phyloP scores from a whole-genome alignment of 2,888 invertebrate genomes.

The Eueremaeus valkanovi region DNA sequence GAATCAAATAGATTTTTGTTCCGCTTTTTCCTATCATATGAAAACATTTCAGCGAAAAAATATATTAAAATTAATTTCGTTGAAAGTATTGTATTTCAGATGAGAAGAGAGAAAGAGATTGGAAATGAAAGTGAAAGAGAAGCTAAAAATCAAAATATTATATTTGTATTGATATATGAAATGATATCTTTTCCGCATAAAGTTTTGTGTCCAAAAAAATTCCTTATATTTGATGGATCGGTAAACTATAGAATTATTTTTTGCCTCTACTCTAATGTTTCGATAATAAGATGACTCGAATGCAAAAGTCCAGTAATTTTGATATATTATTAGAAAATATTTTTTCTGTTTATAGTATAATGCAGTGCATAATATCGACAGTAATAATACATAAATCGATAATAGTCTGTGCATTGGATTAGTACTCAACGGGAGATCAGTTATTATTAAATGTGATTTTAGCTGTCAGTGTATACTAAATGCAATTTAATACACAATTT shows the following conservation, averaged over 20 bases:
- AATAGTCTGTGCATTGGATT: conserved; percentile 16
- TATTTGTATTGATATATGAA: not conserved
- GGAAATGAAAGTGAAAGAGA: not conserved
- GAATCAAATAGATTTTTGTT: not conserved
- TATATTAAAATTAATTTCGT: conserved; percentile 25
- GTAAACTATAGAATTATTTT: conserved; percentile 16
- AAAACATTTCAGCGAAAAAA: not conserved
- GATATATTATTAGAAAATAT: not conserved
- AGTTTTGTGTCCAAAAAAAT: conserved; percentile 13
- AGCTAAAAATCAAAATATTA: conserved; percentile 18
- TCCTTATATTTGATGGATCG: conserved; percentile 22
- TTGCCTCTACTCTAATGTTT: not conserved
- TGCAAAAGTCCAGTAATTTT: not conserved
- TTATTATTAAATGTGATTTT: conserved; percentile 27
- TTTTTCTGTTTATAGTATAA: not conserved
- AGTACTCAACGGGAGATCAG: conserved; percentile 14
- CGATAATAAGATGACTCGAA: conserved; percentile 15
- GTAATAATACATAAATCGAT: not conserved
- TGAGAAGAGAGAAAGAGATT: not conserved
- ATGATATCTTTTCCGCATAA: conserved; percentile 18
- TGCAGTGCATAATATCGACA: not conserved
- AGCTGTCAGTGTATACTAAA: conserved; percentile 22
- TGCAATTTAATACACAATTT: conserved; percentile 16
- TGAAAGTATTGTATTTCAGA: conserved; percentile 23
- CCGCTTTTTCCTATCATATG: not conserved